These are phyloP conservation scores for Platalea minor DNA, from an alignment of 2,797 vertebrate species.

Conservation along the genomic window DNA sequence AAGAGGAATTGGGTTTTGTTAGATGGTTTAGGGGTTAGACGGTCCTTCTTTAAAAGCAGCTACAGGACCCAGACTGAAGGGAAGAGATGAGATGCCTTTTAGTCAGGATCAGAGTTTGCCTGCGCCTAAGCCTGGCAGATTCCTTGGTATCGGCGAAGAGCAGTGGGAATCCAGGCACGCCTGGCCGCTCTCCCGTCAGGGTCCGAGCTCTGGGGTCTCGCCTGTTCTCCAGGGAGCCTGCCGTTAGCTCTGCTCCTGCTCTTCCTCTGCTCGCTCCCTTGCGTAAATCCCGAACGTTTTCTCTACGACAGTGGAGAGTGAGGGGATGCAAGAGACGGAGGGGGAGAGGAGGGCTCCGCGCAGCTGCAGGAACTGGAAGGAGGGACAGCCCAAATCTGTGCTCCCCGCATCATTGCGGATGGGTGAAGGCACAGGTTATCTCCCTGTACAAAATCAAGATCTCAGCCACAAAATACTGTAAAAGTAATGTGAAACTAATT, in stretches of 20 bases:
- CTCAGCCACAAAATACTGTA: not conserved
- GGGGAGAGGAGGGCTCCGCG: no score
- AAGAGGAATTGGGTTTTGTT: not conserved
- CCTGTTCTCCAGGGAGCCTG: not conserved
- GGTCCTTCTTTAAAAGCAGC: not conserved
- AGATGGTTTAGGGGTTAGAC: not conserved
- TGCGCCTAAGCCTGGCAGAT: not conserved
- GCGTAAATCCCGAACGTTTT: not conserved
- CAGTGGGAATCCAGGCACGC: rapidly evolving
- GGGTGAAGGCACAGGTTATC: not conserved
- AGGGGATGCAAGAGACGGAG: not conserved
- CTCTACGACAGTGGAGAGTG: not conserved
- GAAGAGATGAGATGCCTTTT: not conserved
- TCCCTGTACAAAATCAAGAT: not conserved
- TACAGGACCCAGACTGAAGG: not conserved
- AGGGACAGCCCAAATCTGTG: not conserved
- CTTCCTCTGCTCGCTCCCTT: not conserved
- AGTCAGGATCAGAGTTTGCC: not conserved
- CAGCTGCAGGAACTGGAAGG: not conserved
- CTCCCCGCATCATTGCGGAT: rapidly evolving
- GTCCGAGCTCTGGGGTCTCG: not conserved
- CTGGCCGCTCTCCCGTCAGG: not conserved
- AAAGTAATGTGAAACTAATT: not conserved
- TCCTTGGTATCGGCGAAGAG: not conserved
- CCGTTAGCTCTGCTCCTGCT: not conserved